phyloP scores from a whole-genome alignment of 2,888 invertebrate genomes.

The Galerucella pusilla region DNA sequence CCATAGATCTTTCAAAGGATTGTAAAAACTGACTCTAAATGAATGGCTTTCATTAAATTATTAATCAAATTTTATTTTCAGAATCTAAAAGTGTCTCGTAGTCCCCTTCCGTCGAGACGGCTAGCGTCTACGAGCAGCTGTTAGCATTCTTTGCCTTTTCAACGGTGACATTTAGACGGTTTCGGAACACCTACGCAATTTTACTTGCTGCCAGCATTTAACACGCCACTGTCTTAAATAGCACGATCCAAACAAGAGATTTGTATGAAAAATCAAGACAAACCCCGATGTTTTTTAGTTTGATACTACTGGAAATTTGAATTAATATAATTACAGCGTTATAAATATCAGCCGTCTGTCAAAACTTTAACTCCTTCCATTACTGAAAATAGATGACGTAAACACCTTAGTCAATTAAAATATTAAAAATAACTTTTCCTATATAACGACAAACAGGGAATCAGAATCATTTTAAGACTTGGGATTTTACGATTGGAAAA shows the following conservation, averaged over 20 bases:
- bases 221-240: constrained; percentile 41
- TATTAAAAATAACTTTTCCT: constrained; percentile 13
- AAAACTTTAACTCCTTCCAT: constrained; percentile 5
- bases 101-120: constrained; percentile 41
- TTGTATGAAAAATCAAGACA: not conserved
- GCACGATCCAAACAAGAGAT: not conserved
- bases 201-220: constrained; percentile 44
- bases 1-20: not conserved
- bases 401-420: constrained; percentile 10
- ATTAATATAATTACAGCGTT: not conserved
- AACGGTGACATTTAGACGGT: constrained; percentile 56
- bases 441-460: constrained; percentile 1
- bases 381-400: constrained; percentile 9
- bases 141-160: constrained; percentile 56
- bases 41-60: constrained; percentile 37
- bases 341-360: constrained; percentile 5
- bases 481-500: not conserved
- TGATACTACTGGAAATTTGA: not conserved
- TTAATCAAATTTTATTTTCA: constrained; percentile 40
- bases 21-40: constrained; percentile 30
- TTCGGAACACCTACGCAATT: constrained; percentile 54
- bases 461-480: not conserved
- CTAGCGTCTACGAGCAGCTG: constrained; percentile 52
- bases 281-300: not conserved
- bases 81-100: constrained; percentile 43